Percentiles rank a stretch among this genome's conserved stretches.
phyloP scores from a whole-genome alignment of 1,140 invertebrate genomes.

The Brachionus rubens region DNA sequence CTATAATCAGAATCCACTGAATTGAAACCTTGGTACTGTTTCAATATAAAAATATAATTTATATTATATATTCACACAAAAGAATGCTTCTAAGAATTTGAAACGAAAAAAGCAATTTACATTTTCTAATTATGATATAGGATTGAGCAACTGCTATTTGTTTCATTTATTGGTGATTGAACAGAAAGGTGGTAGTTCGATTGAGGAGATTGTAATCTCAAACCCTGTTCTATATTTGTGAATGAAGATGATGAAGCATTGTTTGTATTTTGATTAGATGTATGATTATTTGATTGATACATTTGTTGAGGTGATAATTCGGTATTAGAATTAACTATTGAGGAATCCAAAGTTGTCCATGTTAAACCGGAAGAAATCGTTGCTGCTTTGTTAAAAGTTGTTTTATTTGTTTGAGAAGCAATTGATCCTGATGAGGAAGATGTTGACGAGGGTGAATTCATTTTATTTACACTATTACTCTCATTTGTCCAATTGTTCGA shows the following conservation, averaged over 20 bases:
- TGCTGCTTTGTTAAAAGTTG: not conserved
- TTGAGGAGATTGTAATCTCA: not conserved
- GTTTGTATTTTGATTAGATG: not conserved
- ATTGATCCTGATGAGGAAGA: not conserved
- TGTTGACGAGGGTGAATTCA: not conserved
- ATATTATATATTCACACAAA: no score
- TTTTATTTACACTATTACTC: not conserved
- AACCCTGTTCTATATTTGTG: not conserved
- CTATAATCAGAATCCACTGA: no score
- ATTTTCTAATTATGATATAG: no score
- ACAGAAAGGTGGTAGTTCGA: no score
- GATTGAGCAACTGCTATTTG: no score
- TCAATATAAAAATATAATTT: no score
- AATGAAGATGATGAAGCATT: not conserved
- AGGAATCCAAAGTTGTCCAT: not conserved
- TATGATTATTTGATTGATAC: not conserved
- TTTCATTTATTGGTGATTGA: no score
- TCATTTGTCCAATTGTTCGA: conserved; percentile 17
- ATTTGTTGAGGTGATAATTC: no score
- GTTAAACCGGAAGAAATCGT: not conserved
- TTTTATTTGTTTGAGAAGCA: not conserved
- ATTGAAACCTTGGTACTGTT: no score
- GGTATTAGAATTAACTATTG: not conserved
- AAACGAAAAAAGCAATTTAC: no score
- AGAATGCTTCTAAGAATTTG: no score